Conservation (phyloP, 2,888 invertebrate genomes). For the Caenorhabditis macrosperma region DNA sequence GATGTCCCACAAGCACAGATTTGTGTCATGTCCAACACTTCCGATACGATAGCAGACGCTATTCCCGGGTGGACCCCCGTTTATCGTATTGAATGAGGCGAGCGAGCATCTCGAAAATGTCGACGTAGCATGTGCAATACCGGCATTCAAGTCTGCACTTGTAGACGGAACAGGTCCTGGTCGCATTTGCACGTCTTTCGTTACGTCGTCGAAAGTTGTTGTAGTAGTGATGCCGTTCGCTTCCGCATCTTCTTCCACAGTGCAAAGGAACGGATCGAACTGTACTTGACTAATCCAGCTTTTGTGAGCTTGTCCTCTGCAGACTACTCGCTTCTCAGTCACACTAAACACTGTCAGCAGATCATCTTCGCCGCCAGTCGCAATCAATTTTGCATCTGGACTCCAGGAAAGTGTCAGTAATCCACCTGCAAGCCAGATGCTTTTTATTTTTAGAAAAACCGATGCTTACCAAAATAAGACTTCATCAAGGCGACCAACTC, state of each 20-base stretch:
- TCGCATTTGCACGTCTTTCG: background rate
- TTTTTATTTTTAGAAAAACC: background rate
- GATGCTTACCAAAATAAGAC: constrained; percentile 91
- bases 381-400: constrained; percentile 91
- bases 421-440: constrained; percentile 84
- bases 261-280: constrained; percentile 85
- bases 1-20: constrained; percentile 97
- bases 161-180: constrained; percentile 10
- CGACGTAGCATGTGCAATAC: constrained; percentile 31
- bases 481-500: constrained; percentile 89
- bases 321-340: constrained; percentile 86
- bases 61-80: constrained; percentile 37
- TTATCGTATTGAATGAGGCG: constrained; percentile 62
- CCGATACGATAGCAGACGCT: constrained; percentile 75
- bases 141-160: constrained; percentile 19
- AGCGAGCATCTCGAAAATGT: constrained; percentile 61
- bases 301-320: constrained; percentile 96
- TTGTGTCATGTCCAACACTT: constrained; percentile 91
- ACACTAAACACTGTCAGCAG: constrained; percentile 97
- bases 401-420: constrained; percentile 98
- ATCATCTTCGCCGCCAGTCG: constrained; percentile 98
- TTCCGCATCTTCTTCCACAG: constrained; percentile 82
- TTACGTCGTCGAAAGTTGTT: constrained; percentile 19
- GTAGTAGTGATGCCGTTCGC: constrained; percentile 12
- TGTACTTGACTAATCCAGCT: constrained; percentile 97